A percentile compares a stretch with the other conserved stretches of the same genome.
Conservation (phyloP, 2,888 invertebrate genomes). For the Pammene aurita region DNA sequence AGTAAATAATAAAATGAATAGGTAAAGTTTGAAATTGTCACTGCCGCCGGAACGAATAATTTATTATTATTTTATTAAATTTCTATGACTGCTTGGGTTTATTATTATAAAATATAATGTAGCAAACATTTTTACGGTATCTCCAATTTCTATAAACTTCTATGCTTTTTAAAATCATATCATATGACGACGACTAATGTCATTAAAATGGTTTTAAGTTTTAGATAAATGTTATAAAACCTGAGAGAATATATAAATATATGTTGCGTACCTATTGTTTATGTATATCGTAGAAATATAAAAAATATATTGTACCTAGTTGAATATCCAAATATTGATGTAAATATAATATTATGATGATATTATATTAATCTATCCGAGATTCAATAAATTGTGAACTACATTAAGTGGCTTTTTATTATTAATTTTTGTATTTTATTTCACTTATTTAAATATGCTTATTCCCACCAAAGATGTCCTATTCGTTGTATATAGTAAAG, state of each 20-base stretch:
- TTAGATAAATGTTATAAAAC: constrained; percentile 47
- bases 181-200: constrained; percentile 18
- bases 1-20: constrained; percentile 20
- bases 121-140: neutral
- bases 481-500: no score
- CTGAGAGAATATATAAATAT: constrained; percentile 54
- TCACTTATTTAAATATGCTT: neutral
- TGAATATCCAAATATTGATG: constrained; percentile 66
- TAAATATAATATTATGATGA: constrained; percentile 72
- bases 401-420: constrained; percentile 46
- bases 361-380: constrained; percentile 75
- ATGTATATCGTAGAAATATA: constrained; percentile 60
- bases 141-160: constrained; percentile 17
- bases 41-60: constrained; percentile 19
- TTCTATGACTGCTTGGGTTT: neutral
- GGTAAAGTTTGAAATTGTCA: constrained; percentile 12
- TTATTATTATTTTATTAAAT: constrained; percentile 1
- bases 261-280: constrained; percentile 70
- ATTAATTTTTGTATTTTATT: constrained; percentile 18
- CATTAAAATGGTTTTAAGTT: constrained; percentile 46
- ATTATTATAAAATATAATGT: neutral
- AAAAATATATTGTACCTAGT: constrained; percentile 64
- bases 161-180: constrained; percentile 40
- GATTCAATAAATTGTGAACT: constrained; percentile 73
- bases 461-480: neutral